phyloP scores from a whole-genome alignment of 2,113 vertebrate genomes.

The Mionectes macconnelli region DNA sequence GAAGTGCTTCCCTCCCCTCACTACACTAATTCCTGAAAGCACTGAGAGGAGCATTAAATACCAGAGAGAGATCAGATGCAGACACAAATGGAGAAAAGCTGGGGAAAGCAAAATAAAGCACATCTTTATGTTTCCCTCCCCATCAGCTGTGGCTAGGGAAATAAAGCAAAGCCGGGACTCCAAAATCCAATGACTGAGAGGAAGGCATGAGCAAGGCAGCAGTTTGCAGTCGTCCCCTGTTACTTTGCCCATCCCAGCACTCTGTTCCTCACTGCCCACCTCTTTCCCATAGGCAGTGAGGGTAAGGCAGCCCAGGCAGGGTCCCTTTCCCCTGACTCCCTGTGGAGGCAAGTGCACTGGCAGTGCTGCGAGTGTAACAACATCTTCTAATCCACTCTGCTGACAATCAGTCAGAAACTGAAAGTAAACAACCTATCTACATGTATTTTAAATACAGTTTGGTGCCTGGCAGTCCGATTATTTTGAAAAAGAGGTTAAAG shows the following conservation, averaged over 20 bases:
- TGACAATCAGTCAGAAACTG: not conserved
- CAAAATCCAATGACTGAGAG: not conserved
- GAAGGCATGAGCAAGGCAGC: not conserved
- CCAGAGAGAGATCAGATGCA: not conserved
- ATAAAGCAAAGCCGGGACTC: not conserved
- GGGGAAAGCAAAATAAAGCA: not conserved
- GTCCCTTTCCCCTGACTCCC: not conserved
- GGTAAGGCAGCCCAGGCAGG: not conserved
- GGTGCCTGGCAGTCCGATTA: not conserved
- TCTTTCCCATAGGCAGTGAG: not conserved
- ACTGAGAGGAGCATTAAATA: not conserved
- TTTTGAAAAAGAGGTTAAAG: slow-evolving; percentile 70
- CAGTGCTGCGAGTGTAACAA: rapidly evolving
- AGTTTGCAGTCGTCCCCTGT: not conserved
- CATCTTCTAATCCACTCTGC: not conserved
- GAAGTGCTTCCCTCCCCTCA: not conserved
- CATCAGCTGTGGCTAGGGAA: not conserved
- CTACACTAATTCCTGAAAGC: not conserved
- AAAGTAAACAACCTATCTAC: slow-evolving; percentile 23
- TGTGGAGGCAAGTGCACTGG: not conserved
- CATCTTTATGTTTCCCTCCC: not conserved
- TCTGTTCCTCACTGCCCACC: not conserved
- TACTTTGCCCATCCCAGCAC: not conserved
- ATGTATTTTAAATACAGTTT: slow-evolving; percentile 5
- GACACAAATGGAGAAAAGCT: not conserved